A percentile compares a stretch with the other conserved stretches of the same genome.
phyloP scores from a whole-genome alignment of 1,140 invertebrate genomes.

The Drosophila lowei region DNA sequence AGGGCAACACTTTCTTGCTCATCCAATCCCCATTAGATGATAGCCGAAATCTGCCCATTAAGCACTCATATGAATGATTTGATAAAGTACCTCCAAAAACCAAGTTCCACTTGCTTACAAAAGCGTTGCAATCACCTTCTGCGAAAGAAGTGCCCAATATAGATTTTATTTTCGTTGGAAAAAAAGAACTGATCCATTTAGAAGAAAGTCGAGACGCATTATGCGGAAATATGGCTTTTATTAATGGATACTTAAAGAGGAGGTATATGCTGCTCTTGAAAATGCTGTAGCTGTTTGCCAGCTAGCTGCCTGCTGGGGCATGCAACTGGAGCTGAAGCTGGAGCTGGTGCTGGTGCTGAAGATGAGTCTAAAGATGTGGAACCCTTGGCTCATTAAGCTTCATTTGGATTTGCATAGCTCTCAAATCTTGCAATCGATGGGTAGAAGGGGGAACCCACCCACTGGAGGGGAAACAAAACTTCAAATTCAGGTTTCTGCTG shows the following conservation, averaged over 20 bases:
- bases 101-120: slow-evolving; percentile 74
- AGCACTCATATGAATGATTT: not conserved
- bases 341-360: not conserved
- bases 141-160: slow-evolving; percentile 58
- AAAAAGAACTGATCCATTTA: slow-evolving; percentile 12
- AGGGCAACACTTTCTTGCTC: too few relatives aligned
- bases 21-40: too few relatives aligned
- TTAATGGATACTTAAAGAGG: slow-evolving; percentile 70
- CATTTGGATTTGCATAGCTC: slow-evolving; percentile 62
- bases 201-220: slow-evolving; percentile 67
- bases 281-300: not conserved
- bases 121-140: slow-evolving; percentile 70
- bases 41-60: not conserved
- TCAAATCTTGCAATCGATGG: slow-evolving; percentile 31
- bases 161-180: slow-evolving; percentile 39
- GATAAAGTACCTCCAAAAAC: not conserved
- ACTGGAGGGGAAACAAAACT: slow-evolving; percentile 17
- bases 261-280: slow-evolving; percentile 12
- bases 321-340: slow-evolving; percentile 41
- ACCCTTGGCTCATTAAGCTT: slow-evolving; percentile 74
- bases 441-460: slow-evolving; percentile 18
- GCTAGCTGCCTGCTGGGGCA: slow-evolving; percentile 50
- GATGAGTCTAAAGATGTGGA: slow-evolving; percentile 31
- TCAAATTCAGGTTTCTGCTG: slow-evolving; percentile 20
- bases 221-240: slow-evolving; percentile 69